Conservation (phyloP, 1,140 invertebrate species). For the Agraylea sexmaculata region DNA sequence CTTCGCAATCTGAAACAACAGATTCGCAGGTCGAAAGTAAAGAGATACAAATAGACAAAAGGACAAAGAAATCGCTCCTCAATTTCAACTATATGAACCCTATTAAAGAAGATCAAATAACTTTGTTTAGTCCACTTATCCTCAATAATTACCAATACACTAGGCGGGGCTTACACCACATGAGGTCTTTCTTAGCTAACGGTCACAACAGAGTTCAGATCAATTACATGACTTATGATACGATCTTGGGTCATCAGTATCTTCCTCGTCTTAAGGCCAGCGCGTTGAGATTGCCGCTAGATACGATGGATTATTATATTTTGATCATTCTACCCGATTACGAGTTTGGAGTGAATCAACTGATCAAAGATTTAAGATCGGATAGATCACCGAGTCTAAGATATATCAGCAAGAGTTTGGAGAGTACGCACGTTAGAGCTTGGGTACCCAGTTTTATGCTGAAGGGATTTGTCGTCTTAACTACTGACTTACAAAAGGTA, state of each 20-base stretch:
- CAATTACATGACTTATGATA: conserved; percentile 56
- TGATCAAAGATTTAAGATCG: conserved; percentile 31
- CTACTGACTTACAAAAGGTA: conserved; percentile 64
- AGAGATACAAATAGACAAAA: conserved; percentile 26
- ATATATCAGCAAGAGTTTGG: conserved; percentile 51
- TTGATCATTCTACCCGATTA: conserved; percentile 46
- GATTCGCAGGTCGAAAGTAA: conserved; percentile 4
- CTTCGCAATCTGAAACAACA: conserved; percentile 6
- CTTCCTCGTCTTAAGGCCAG: conserved; percentile 56
- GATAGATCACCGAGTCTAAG: conserved; percentile 43
- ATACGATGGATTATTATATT: conserved; percentile 52
- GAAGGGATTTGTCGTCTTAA: conserved; percentile 62
- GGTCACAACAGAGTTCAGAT: conserved; percentile 35
- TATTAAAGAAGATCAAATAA: conserved; percentile 28
- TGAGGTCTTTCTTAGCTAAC: conserved; percentile 32
- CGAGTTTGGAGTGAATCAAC: conserved; percentile 30
- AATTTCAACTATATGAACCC: conserved; percentile 32
- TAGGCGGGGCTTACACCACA: conserved; percentile 13
- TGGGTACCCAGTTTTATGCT: conserved; percentile 66
- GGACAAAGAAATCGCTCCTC: conserved; percentile 32
- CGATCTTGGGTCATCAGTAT: conserved; percentile 61
- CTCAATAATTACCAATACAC: conserved; percentile 19
- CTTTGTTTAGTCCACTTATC: conserved; percentile 30
- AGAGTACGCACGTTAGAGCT: conserved; percentile 55
- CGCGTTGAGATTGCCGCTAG: conserved; percentile 61